These are phyloP conservation scores for Anguilla japonica DNA, from an alignment of 2,113 vertebrate species.

Conservation along the genomic window DNA sequence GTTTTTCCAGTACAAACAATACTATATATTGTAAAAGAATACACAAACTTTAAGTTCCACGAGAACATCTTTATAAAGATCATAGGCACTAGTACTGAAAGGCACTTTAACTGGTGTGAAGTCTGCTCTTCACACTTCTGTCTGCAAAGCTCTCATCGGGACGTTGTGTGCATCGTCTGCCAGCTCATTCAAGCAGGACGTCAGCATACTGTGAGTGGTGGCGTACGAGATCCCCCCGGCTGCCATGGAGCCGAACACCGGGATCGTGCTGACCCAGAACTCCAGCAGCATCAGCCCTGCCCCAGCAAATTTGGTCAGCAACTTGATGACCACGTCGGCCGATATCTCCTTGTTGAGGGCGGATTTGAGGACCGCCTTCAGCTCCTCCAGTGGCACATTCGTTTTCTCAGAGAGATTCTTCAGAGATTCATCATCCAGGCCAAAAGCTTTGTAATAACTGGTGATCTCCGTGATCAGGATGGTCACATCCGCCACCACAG, in stretches of 20 bases:
- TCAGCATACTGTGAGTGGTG: constrained; percentile 56
- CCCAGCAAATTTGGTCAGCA: not conserved
- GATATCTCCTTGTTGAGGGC: not conserved
- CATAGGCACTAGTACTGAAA: too few species aligned
- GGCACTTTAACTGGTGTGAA: not conserved
- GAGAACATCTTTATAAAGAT: too few species aligned
- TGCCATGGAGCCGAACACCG: constrained; percentile 56
- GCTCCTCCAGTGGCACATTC: not conserved
- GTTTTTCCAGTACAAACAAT: too few species aligned
- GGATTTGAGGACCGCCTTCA: not conserved
- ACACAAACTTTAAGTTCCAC: too few species aligned
- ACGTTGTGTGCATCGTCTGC: constrained; percentile 58
- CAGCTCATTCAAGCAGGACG: constrained; percentile 56
- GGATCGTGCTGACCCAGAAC: constrained; percentile 49
- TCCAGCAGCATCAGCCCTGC: constrained; percentile 44
- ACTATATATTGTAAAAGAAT: too few species aligned
- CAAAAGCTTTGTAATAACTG: constrained; percentile 56
- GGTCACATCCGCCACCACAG: constrained; percentile 48
- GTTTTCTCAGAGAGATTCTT: not conserved
- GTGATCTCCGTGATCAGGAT: constrained; percentile 54
- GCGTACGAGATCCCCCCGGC: constrained; percentile 58
- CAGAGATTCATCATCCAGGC: not conserved
- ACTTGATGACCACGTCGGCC: not conserved
- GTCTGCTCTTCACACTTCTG: constrained; percentile 26
- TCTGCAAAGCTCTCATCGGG: constrained; percentile 57